Base-by-base conservation (phyloP, 2,113 vertebrate genomes). In the Heterocephalus glaber region DNA sequence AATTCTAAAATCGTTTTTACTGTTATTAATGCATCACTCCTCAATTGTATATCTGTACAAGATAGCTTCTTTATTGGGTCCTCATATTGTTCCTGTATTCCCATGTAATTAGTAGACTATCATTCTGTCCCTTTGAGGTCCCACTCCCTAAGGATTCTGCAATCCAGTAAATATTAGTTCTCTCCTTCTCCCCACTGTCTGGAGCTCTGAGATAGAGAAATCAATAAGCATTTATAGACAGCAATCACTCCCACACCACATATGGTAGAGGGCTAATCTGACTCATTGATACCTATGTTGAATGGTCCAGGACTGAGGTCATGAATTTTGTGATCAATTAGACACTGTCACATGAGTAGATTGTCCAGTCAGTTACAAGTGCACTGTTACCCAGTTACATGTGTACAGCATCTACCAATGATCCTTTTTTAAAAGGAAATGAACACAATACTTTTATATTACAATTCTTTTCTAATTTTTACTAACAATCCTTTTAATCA, bases 351-450 rank as follows among this genome's bases (percentile, higher is more conserved):
- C 11, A 4, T 52, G 16, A 3, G 20, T 61, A 35, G 83, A 49
- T 60, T 80, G 63, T 58, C 86, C 14, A 72, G 0, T 16, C 20
- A 38, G 28, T 35, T 92, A 72, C 30, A 90, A 77, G 77, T 63
- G 5, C 20, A 66, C 17, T 81, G 30, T 79, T 77, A 82, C 82
- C 61, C 20, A 66, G 16, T 82, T 86, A 65, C 12, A 52, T 28
- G 52, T 54, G 6, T 85, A 66, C 44, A 58, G n/a, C 14, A 85
- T 47, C 56, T 86, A 17, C 22, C n/a, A 87, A 87, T 77, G 41
- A 56, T 8, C 35, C 35, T 89, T 93, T 92, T 89, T 63, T 41
- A 70, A 90, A 90, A 91, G 24, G 24, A 66, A 91, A 66, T 83
- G 58, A 49, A 91, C 1, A 28, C 58, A 41, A 2, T 79, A 74